Evolutionary conservation across 2,888 invertebrate genomes (phyloP).

Genomic region (Sclerodermus sp.): DNA sequence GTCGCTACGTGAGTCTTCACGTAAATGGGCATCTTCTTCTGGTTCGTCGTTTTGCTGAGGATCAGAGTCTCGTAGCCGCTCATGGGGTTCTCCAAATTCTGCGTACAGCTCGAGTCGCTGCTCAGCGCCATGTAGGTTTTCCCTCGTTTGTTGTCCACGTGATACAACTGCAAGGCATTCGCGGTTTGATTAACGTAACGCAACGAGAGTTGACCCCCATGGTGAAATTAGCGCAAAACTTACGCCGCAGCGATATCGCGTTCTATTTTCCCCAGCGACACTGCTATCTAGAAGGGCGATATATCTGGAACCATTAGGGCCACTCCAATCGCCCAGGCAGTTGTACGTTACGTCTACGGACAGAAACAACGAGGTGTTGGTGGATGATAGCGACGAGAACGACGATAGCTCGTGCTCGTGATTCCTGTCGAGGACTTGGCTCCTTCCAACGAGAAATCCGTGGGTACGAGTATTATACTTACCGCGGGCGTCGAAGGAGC

Average conservation of each 20-base stretch:
- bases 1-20: slow-evolving; percentile 49
- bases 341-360: slow-evolving; percentile 42
- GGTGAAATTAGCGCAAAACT: too few species aligned
- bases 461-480: slow-evolving; percentile 45
- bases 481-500: slow-evolving; percentile 63
- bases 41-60: slow-evolving; percentile 55
- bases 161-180: slow-evolving; percentile 56
- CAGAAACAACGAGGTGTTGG: too few species aligned
- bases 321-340: slow-evolving; percentile 68
- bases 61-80: slow-evolving; percentile 64
- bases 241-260: slow-evolving; percentile 66
- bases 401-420: too few species aligned
- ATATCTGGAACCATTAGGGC: slow-evolving; percentile 61
- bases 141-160: slow-evolving; percentile 59
- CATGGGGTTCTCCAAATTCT: slow-evolving; percentile 61
- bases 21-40: slow-evolving; percentile 48
- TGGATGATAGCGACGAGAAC: too few species aligned
- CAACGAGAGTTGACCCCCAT: too few species aligned
- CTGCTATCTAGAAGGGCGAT: slow-evolving; percentile 63
- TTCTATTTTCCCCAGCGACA: slow-evolving; percentile 54
- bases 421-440: too few species aligned
- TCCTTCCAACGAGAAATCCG: too few species aligned
- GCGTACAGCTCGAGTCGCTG: slow-evolving; percentile 67
- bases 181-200: too few species aligned
- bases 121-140: slow-evolving; percentile 65